Percentiles rank a stretch among this genome's conserved stretches.
phyloP scores from a whole-genome alignment of 2,888 invertebrate species.

The Dolomedes plantarius region DNA sequence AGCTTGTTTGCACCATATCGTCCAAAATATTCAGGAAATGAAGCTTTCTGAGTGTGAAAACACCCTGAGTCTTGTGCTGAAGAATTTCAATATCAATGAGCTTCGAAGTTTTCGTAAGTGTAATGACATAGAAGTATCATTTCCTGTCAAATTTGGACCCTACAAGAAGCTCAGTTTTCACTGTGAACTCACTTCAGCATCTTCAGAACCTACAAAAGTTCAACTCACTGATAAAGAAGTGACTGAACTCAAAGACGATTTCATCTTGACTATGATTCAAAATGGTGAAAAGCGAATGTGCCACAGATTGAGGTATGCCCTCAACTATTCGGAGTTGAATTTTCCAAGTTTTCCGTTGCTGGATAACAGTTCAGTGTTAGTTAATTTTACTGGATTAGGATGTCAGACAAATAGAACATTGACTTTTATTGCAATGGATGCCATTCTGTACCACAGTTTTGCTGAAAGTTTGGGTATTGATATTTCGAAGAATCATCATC shows the following conservation, averaged over 20 bases:
- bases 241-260: constrained; percentile 70
- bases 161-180: constrained; percentile 60
- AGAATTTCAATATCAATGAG: constrained; percentile 47
- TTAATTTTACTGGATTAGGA: constrained; percentile 76
- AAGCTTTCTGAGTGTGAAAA: constrained; percentile 68
- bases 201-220: neutral
- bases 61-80: constrained; percentile 41
- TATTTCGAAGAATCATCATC: constrained; percentile 72
- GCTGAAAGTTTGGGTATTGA: constrained; percentile 86
- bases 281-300: constrained; percentile 72
- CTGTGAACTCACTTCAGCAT: constrained; percentile 23
- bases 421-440: constrained; percentile 84
- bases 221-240: constrained; percentile 41
- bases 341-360: constrained; percentile 70
- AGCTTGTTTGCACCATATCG: constrained; percentile 49
- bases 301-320: constrained; percentile 70
- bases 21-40: constrained; percentile 41
- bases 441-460: constrained; percentile 84
- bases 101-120: constrained; percentile 43
- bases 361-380: constrained; percentile 51
- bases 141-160: constrained; percentile 60
- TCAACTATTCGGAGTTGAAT: constrained; percentile 73
- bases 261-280: constrained; percentile 71
- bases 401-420: constrained; percentile 81
- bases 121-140: constrained; percentile 56